A percentile compares a stretch with the other conserved stretches of the same genome.
Conservation (phyloP, 2,888 invertebrate species). For the Cheilosia urbana region DNA sequence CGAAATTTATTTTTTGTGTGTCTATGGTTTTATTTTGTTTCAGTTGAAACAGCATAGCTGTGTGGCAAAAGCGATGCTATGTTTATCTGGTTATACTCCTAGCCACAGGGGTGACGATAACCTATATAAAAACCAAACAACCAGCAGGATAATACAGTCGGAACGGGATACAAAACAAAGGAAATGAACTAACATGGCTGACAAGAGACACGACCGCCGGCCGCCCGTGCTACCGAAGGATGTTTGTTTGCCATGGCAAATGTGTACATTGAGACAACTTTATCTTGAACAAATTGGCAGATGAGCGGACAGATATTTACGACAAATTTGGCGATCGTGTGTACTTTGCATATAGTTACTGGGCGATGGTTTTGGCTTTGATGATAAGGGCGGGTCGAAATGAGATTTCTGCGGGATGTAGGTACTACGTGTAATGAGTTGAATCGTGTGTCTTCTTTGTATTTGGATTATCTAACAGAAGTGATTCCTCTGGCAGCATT, state of each 20-base stretch:
- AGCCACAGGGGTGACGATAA: slow-evolving; percentile 14
- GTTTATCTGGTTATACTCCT: neutral
- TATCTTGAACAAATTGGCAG: neutral
- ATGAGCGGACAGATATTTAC: neutral
- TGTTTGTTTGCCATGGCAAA: neutral
- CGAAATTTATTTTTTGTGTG: slow-evolving; percentile 17
- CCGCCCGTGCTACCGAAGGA: neutral
- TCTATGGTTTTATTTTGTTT: neutral
- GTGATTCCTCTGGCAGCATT: no score
- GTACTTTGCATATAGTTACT: no score
- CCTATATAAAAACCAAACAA: slow-evolving; percentile 35
- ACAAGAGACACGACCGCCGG: neutral
- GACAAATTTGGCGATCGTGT: neutral
- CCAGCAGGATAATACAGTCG: slow-evolving; percentile 35
- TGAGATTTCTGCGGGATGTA: no score
- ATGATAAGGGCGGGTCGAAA: no score
- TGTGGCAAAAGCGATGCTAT: neutral
- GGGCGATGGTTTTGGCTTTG: no score
- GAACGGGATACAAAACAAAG: slow-evolving; percentile 24
- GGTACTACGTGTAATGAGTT: no score
- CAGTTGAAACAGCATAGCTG: neutral
- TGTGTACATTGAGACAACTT: neutral
- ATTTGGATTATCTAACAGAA: no score
- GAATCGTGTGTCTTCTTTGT: no score
- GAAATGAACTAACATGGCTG: slow-evolving; percentile 39